Evolutionary conservation across 2,797 vertebrate genomes (phyloP).

Genomic region (Anguilla anguilla): DNA sequence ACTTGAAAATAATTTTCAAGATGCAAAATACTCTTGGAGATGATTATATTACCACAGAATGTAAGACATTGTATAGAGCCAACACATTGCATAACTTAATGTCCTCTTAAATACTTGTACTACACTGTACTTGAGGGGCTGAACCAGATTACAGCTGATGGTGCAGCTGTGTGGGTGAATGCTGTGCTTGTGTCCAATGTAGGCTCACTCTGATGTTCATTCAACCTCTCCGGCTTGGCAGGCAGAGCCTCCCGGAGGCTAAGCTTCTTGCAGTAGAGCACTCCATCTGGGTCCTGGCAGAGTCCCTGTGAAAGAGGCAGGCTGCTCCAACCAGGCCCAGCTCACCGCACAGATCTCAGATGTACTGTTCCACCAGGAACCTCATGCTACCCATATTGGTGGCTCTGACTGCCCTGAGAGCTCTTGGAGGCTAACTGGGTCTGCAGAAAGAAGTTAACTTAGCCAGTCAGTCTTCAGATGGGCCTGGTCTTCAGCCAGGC

Average conservation of each 20-base stretch:
- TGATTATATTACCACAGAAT: background rate
- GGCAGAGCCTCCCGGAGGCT: conserved; percentile 54
- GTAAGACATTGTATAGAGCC: background rate
- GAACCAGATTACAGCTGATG: background rate
- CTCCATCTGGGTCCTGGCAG: conserved; percentile 53
- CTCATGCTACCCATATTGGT: conserved; percentile 44
- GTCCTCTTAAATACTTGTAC: conserved; percentile 2
- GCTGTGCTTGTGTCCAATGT: background rate
- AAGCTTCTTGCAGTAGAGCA: conserved; percentile 63
- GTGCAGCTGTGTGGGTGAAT: background rate
- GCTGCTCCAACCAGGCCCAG: conserved; percentile 62
- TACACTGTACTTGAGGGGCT: background rate
- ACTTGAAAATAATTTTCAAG: background rate
- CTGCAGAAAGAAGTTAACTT: conserved; percentile 59
- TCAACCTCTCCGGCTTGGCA: conserved; percentile 68
- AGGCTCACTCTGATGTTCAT: conserved; percentile 40
- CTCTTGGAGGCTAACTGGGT: conserved; percentile 63
- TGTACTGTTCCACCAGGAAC: conserved; percentile 65
- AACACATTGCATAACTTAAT: background rate
- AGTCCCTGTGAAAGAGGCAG: conserved; percentile 53
- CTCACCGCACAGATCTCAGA: conserved; percentile 64
- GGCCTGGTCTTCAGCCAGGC: background rate
- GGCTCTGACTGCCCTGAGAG: conserved; percentile 61
- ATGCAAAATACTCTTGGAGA: background rate
- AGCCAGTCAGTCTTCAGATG: conserved; percentile 55